Percentiles rank a stretch among this genome's conserved stretches.
phyloP scores from a whole-genome alignment of 2,888 invertebrate genomes.

The Catocala sponsa region DNA sequence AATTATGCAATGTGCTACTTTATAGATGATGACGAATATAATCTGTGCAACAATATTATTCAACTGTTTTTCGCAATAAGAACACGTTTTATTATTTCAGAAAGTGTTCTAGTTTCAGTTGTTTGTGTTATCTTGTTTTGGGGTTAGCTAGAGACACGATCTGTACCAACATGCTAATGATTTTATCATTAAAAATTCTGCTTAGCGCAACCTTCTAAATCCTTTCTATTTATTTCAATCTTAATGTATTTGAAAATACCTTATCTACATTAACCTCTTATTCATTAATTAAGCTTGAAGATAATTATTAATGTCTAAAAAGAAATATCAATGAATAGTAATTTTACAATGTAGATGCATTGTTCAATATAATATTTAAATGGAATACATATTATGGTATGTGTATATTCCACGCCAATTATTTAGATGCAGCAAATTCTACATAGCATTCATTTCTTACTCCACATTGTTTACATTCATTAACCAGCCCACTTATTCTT shows the following conservation, averaged over 20 bases:
- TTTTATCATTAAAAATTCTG: conserved; percentile 11
- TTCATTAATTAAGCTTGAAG: too few relatives aligned
- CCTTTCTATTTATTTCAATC: conserved; percentile 10
- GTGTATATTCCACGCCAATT: not conserved
- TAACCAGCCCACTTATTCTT: too few relatives aligned
- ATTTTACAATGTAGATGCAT: too few relatives aligned
- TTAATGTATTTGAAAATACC: not conserved
- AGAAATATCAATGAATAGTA: too few relatives aligned
- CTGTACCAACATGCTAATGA: conserved; percentile 23
- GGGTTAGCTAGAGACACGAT: conserved; percentile 18
- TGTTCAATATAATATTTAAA: too few relatives aligned
- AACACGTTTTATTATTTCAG: conserved; percentile 38
- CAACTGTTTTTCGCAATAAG: conserved; percentile 32
- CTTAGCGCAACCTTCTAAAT: not conserved
- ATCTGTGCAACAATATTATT: conserved; percentile 39
- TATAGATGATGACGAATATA: conserved; percentile 31
- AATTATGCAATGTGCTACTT: conserved; percentile 30
- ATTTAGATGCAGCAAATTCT: not conserved
- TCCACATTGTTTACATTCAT: too few relatives aligned
- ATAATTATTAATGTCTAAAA: too few relatives aligned
- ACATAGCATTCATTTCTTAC: too few relatives aligned
- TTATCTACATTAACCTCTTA: not conserved
- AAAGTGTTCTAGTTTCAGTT: conserved; percentile 38
- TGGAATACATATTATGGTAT: too few relatives aligned
- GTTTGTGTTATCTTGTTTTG: conserved; percentile 31